A percentile compares a stretch with the other conserved stretches of the same genome.
phyloP scores from a whole-genome alignment of 2,113 vertebrate species.

The Uropsilus gracilis region DNA sequence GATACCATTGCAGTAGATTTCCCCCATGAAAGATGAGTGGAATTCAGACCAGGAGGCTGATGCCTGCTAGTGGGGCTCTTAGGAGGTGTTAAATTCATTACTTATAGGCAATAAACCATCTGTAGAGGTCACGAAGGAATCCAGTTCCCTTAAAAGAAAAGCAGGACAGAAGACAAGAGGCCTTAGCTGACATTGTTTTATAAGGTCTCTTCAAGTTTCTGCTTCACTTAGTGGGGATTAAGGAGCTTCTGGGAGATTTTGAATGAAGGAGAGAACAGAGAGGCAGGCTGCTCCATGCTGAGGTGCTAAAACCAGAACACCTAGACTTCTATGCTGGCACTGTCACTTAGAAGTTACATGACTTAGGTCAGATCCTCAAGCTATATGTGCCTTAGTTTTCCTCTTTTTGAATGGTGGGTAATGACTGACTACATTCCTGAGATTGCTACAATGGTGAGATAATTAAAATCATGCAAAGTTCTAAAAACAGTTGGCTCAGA shows the following conservation, averaged over 20 bases:
- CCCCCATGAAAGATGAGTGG: neutral
- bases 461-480: neutral
- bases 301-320: neutral
- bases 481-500: neutral
- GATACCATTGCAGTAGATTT: neutral
- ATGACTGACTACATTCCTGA: neutral
- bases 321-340: neutral
- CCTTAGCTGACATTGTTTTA: neutral
- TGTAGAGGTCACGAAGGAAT: neutral
- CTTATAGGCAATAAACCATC: neutral
- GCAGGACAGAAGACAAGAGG: accelerated
- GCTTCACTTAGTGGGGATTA: neutral
- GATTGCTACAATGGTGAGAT: neutral
- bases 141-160: neutral
- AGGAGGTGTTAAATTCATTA: neutral
- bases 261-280: neutral
- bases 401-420: neutral
- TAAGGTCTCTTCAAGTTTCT: neutral
- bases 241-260: neutral
- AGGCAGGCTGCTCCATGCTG: accelerated
- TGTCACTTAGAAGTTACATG: neutral
- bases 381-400: neutral
- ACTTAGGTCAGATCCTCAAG: neutral
- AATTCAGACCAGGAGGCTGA: neutral
- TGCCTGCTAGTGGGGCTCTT: neutral